These are phyloP conservation scores for Nasonia longicornis DNA, from an alignment of 1,140 invertebrate species.

Conservation along the genomic window DNA sequence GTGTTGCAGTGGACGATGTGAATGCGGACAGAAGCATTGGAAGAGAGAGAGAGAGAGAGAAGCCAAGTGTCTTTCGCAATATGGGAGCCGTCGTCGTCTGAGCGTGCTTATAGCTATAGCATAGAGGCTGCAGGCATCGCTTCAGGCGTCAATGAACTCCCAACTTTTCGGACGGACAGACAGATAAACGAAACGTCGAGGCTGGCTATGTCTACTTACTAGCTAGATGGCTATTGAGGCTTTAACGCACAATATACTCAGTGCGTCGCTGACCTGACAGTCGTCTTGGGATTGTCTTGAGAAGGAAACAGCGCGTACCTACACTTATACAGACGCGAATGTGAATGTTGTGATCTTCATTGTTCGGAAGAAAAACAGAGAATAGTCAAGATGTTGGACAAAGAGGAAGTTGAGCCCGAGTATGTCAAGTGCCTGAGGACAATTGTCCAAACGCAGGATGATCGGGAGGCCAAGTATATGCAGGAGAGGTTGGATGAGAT, in stretches of 20 bases:
- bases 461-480: conserved; percentile 41
- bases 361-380: background rate
- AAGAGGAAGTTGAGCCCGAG: background rate
- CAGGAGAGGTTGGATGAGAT: conserved; percentile 54
- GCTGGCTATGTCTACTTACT: background rate
- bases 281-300: background rate
- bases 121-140: too few species aligned
- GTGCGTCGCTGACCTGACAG: background rate
- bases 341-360: background rate
- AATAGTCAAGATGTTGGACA: background rate
- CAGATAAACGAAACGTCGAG: background rate
- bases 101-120: background rate
- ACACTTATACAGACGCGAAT: too few species aligned
- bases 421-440: background rate
- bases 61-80: background rate
- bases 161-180: background rate
- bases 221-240: background rate
- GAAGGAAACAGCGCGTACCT: background rate
- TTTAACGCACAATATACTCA: background rate
- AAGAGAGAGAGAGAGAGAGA: too few species aligned
- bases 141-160: background rate
- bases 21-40: background rate
- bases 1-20: background rate
- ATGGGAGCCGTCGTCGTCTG: background rate
- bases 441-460: conserved; percentile 32